phyloP scores from a whole-genome alignment of 1,140 invertebrate genomes.

The Lucilia cuprina region DNA sequence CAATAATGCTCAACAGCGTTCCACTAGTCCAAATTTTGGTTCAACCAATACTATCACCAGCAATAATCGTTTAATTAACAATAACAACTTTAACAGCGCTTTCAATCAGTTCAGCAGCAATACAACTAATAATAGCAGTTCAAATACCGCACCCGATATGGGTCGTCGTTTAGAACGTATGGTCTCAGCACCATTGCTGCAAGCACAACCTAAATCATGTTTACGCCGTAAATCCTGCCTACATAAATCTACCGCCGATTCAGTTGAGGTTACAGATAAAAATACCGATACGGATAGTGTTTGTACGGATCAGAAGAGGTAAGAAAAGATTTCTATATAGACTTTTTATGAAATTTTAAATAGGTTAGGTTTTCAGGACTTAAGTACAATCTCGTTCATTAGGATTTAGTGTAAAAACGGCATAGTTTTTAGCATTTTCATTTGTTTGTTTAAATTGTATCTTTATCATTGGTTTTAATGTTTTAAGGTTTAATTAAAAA shows the following conservation, averaged over 20 bases:
- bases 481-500: too few relatives aligned
- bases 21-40: conserved; percentile 22
- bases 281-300: conserved; percentile 13
- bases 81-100: conserved; percentile 44
- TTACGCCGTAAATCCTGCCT: conserved; percentile 49
- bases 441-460: too few relatives aligned
- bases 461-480: too few relatives aligned
- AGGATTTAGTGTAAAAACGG: too few relatives aligned
- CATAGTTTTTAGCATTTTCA: too few relatives aligned
- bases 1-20: conserved; percentile 50
- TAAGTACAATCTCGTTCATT: too few relatives aligned
- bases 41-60: conserved; percentile 6
- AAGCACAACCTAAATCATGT: conserved; percentile 54
- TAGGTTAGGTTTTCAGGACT: too few relatives aligned
- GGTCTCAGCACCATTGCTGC: conserved; percentile 52
- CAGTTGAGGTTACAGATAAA: conserved; percentile 16
- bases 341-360: not conserved
- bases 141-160: conserved; percentile 45
- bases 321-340: too few relatives aligned
- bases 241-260: not conserved
- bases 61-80: not conserved
- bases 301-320: conserved; percentile 4
- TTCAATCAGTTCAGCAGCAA: not conserved
- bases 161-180: conserved; percentile 57
- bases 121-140: not conserved